Evolutionary conservation across 1,140 invertebrate genomes (phyloP).

Genomic region (Drosophila baimaii): DNA sequence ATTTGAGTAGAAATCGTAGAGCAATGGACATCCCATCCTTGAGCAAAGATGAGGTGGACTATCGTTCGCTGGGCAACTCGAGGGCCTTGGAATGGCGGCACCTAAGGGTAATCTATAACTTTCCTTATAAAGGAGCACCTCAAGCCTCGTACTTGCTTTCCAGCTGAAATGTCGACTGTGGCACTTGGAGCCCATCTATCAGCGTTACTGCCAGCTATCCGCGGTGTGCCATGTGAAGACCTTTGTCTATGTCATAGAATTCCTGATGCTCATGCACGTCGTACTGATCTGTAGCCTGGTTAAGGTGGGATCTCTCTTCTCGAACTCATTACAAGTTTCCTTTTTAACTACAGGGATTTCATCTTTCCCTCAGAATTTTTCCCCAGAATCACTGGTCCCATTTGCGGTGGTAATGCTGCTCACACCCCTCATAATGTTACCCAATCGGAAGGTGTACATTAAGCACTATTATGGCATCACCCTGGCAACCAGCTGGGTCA

Average conservation of each 20-base stretch:
- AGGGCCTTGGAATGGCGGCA: slow-evolving; percentile 25
- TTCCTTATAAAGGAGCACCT: background rate
- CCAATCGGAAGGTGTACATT: background rate
- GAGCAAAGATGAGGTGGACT: slow-evolving; percentile 8
- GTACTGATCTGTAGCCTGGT: background rate
- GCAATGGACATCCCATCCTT: background rate
- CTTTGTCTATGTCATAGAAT: slow-evolving; percentile 31
- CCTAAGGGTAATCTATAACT: slow-evolving; percentile 16
- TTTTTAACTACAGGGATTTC: background rate
- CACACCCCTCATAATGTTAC: slow-evolving; percentile 8
- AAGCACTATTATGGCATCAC: slow-evolving; percentile 2
- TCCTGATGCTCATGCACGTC: slow-evolving; percentile 16
- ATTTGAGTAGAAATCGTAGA: background rate
- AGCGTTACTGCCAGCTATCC: background rate
- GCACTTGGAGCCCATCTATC: slow-evolving; percentile 14
- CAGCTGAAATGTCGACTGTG: slow-evolving; percentile 15
- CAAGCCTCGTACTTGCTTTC: background rate
- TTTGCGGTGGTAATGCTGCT: background rate
- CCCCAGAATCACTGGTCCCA: background rate
- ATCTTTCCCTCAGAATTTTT: background rate
- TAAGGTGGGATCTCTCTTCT: slow-evolving; percentile 6
- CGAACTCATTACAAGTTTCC: background rate
- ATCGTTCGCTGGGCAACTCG: slow-evolving; percentile 1
- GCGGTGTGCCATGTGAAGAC: background rate
- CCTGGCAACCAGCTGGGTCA: slow-evolving; percentile 23